Percentiles rank a stretch among this genome's conserved stretches.
Evolutionary conservation across 2,888 invertebrate species (phyloP).

Genomic region (Papilio gigon): DNA sequence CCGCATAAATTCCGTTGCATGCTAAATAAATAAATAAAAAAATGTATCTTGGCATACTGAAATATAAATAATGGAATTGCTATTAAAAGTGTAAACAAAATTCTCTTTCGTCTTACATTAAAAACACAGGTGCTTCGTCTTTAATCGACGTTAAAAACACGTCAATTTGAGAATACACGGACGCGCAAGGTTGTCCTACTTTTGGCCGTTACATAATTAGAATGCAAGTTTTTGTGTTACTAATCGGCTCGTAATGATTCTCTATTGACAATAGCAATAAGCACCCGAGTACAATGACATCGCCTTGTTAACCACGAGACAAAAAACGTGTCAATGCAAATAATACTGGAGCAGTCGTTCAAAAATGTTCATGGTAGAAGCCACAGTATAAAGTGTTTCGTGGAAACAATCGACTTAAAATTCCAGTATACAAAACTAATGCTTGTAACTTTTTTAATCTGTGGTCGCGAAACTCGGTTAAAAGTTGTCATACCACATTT

Average conservation of each 20-base stretch:
- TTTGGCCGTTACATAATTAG: conserved; percentile 23
- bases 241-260: conserved; percentile 69
- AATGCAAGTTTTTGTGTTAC: conserved; percentile 48
- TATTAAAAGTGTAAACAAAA: conserved; percentile 36
- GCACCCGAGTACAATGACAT: conserved; percentile 65
- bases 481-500: conserved; percentile 39
- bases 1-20: neutral
- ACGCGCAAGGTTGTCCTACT: conserved; percentile 34
- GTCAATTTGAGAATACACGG: conserved; percentile 33
- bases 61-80: conserved; percentile 32
- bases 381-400: conserved; percentile 58
- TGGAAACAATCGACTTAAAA: conserved; percentile 46
- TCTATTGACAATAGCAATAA: conserved; percentile 76
- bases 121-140: conserved; percentile 39
- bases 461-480: conserved; percentile 37
- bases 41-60: neutral
- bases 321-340: conserved; percentile 78
- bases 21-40: neutral
- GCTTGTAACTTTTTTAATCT: conserved; percentile 20
- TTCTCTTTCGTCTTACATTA: conserved; percentile 38
- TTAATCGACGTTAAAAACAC: conserved; percentile 37
- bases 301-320: conserved; percentile 71
- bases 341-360: conserved; percentile 57
- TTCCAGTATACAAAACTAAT: conserved; percentile 49
- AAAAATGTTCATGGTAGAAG: conserved; percentile 54